Evolutionary conservation across 2,113 vertebrate species (phyloP).

Genomic region (Jaculus jaculus): DNA sequence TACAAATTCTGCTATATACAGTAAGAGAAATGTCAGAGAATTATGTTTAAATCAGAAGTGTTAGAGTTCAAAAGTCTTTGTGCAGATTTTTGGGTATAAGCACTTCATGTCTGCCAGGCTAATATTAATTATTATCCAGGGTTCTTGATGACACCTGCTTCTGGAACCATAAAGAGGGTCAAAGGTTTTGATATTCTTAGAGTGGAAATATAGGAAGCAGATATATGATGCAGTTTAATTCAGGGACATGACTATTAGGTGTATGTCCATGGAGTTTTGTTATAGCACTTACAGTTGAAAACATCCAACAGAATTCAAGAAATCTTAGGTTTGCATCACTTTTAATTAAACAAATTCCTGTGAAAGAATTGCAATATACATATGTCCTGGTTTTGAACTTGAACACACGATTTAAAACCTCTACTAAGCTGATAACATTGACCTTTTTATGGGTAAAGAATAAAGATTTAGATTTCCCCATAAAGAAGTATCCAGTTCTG

Average conservation of each 20-base stretch:
- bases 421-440: no score
- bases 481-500: neutral
- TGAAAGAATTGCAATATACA: neutral
- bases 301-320: neutral
- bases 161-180: neutral
- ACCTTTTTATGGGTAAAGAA: neutral
- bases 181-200: neutral
- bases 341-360: neutral
- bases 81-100: neutral
- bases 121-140: neutral
- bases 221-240: neutral
- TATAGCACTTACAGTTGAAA: neutral
- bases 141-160: neutral
- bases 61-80: neutral
- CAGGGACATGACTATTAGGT: neutral
- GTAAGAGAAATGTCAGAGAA: neutral
- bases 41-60: neutral
- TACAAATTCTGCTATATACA: neutral
- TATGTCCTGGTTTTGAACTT: no score
- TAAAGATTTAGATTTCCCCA: neutral
- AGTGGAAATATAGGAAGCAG: neutral
- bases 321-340: neutral
- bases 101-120: neutral
- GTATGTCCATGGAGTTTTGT: neutral
- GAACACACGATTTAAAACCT: no score